A percentile compares a stretch with the other conserved stretches of the same genome.
phyloP scores from a whole-genome alignment of 1,140 invertebrate genomes.

The Pteromalus puparum region DNA sequence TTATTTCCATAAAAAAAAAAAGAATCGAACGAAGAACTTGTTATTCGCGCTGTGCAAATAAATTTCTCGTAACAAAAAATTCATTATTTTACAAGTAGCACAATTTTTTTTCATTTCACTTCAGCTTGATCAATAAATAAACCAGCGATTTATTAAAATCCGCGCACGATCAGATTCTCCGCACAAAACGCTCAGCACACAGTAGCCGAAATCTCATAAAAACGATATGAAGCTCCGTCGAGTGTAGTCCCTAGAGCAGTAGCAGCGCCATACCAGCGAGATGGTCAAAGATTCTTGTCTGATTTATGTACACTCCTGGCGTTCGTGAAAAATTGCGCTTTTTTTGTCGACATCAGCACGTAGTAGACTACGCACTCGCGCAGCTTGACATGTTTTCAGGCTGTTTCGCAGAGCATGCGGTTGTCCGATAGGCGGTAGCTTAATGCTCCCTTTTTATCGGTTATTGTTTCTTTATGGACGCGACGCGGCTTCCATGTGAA shows the following conservation, averaged over 20 bases:
- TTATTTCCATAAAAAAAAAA: no score
- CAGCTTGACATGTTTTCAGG: conserved; percentile 12
- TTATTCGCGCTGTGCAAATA: no score
- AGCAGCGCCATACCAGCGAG: neutral
- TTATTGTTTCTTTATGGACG: conserved; percentile 32
- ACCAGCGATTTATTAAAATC: no score
- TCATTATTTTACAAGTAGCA: no score
- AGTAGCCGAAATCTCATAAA: neutral
- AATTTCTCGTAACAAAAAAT: no score
- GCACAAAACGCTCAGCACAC: neutral
- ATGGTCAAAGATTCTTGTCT: conserved; percentile 32
- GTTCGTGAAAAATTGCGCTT: conserved; percentile 18
- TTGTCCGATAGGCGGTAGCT: neutral
- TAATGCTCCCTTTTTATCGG: conserved; percentile 26
- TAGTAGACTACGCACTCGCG: no score
- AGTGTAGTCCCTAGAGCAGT: neutral
- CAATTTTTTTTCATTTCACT: no score
- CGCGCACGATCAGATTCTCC: neutral
- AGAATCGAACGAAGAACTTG: no score
- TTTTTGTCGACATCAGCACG: neutral
- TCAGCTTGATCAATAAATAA: no score
- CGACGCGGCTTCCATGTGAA: neutral
- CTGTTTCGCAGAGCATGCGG: neutral
- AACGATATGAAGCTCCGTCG: neutral
- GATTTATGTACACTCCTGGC: conserved; percentile 6